Percentiles rank a stretch among this genome's conserved stretches.
Conservation (phyloP, 2,888 invertebrate genomes). For the Ariolimax columbianus region DNA sequence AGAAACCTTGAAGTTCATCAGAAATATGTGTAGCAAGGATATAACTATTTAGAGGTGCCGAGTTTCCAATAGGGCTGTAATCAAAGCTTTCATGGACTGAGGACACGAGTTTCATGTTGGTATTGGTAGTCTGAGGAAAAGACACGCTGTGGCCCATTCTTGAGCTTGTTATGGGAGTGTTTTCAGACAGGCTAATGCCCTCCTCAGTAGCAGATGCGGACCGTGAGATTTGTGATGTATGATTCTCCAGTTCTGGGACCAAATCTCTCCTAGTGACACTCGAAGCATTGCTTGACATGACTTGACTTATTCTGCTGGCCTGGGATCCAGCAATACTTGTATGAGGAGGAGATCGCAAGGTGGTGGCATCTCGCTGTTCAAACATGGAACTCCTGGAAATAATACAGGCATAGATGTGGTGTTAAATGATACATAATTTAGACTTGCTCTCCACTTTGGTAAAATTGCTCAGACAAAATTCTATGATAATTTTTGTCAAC, state of each 20-base stretch:
- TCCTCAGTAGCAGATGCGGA: constrained; percentile 12
- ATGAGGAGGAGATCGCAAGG: constrained; percentile 27
- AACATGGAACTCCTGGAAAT: constrained; percentile 1
- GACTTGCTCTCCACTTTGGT: too few relatives aligned
- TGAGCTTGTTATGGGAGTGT: background rate
- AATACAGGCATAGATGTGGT: background rate
- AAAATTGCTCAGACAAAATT: too few relatives aligned
- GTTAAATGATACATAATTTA: too few relatives aligned
- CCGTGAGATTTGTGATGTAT: background rate
- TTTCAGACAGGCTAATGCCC: constrained; percentile 24
- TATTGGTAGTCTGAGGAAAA: constrained; percentile 24
- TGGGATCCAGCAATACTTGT: constrained; percentile 38
- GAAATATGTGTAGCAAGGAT: background rate
- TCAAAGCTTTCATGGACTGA: background rate
- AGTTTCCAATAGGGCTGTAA: constrained; percentile 11
- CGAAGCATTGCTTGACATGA: constrained; percentile 26
- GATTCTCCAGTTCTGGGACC: background rate
- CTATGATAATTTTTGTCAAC: too few relatives aligned
- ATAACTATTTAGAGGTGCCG: background rate
- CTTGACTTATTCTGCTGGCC: constrained; percentile 35
- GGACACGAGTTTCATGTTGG: background rate
- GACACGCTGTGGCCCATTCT: constrained; percentile 28
- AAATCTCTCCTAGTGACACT: constrained; percentile 22
- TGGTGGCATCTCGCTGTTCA: constrained; percentile 17
- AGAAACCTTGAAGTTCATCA: background rate